These are phyloP conservation scores for Acronicta psi DNA, from an alignment of 2,888 invertebrate genomes.

Conservation along the genomic window DNA sequence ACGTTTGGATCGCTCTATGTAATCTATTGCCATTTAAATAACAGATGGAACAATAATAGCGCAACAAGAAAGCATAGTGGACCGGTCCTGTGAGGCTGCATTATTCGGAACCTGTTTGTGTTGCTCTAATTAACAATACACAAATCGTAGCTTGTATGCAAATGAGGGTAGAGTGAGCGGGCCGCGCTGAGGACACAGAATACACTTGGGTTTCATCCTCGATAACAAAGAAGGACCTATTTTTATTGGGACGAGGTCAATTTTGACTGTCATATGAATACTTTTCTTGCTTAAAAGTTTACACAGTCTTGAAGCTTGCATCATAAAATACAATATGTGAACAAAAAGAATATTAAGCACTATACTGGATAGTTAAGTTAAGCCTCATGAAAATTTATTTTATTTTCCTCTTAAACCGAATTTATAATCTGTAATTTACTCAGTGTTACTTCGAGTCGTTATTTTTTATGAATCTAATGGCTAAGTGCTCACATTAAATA, in stretches of 20 bases:
- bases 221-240: conserved; percentile 65
- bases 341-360: too few species aligned
- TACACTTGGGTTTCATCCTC: conserved; percentile 62
- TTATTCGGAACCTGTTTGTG: conserved; percentile 84
- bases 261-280: conserved; percentile 54
- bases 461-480: too few species aligned
- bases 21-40: conserved; percentile 87
- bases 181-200: conserved; percentile 53
- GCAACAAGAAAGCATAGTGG: conserved; percentile 77
- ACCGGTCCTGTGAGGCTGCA: conserved; percentile 71
- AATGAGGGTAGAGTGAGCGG: conserved; percentile 75
- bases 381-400: too few species aligned
- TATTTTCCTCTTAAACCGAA: not conserved
- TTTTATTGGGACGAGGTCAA: conserved; percentile 66
- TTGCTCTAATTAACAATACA: conserved; percentile 89
- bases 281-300: conserved; percentile 29
- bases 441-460: not conserved
- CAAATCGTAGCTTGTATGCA: conserved; percentile 89
- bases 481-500: not conserved
- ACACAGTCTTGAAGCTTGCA: conserved; percentile 34
- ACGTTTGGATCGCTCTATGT: conserved; percentile 69
- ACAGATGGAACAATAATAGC: conserved; percentile 86
- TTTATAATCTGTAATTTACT: not conserved
- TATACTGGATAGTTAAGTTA: too few species aligned
- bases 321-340: not conserved